Conservation (phyloP, 2,113 vertebrate genomes). For the Leucoraja erinaceus region DNA sequence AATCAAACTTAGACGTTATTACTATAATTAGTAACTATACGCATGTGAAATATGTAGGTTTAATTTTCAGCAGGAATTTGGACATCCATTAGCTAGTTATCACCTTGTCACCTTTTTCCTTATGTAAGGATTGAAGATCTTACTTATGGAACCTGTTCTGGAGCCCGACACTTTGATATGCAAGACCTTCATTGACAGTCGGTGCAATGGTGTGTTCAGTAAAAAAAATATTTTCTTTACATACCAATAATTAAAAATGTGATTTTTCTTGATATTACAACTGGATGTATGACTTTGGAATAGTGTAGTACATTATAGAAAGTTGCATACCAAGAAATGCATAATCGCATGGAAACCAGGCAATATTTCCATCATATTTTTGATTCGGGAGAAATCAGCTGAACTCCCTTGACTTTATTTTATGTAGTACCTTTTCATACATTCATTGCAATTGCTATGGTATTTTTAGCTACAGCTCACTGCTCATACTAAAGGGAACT, state of each 20-base stretch:
- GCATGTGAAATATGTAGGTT: background rate
- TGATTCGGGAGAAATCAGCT: background rate
- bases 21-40: background rate
- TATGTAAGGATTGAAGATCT: background rate
- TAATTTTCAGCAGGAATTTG: background rate
- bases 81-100: background rate
- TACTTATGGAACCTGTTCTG: background rate
- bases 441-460: background rate
- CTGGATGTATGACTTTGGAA: background rate
- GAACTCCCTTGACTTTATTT: background rate
- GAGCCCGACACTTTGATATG: background rate
- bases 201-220: background rate
- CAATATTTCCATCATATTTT: background rate
- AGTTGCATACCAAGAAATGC: background rate
- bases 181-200: background rate
- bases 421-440: background rate
- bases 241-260: background rate
- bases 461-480: background rate
- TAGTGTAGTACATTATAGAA: background rate
- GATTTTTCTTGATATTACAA: background rate
- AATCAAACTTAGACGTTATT: background rate
- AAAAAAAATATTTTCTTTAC: background rate
- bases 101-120: background rate
- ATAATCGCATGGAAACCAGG: background rate
- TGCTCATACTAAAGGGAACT: background rate